A percentile compares a stretch with the other conserved stretches of the same genome.
Evolutionary conservation across 2,797 vertebrate species (phyloP).

Genomic region (Cyprinodon diabolis): DNA sequence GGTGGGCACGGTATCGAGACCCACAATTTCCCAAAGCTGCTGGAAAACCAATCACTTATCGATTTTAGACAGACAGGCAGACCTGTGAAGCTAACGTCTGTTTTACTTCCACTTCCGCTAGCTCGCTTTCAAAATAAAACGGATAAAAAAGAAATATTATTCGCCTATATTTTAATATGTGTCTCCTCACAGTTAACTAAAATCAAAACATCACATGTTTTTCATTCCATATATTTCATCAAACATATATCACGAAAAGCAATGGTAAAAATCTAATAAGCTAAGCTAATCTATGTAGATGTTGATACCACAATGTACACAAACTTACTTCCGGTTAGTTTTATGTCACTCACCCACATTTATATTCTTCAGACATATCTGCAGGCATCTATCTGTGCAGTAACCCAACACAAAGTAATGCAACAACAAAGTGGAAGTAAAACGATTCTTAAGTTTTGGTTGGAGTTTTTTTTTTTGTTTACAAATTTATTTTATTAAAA

Average conservation of each 20-base stretch:
- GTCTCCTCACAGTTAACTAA: background rate
- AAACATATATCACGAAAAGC: no score
- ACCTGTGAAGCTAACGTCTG: constrained; percentile 30
- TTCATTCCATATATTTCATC: background rate
- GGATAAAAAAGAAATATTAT: no score
- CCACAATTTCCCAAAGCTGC: constrained; percentile 48
- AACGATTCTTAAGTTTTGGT: no score
- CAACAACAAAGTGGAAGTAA: background rate
- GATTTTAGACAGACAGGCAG: constrained; percentile 57
- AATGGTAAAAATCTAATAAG: background rate
- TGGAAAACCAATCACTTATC: constrained; percentile 75
- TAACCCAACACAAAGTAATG: background rate
- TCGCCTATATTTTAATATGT: background rate
- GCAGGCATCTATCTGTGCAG: no score
- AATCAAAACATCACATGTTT: background rate
- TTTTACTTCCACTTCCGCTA: constrained; percentile 26
- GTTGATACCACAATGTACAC: background rate
- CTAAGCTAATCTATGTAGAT: no score
- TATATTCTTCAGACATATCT: constrained; percentile 6
- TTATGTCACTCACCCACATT: background rate
- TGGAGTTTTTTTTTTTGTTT: background rate
- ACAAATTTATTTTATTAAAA: background rate
- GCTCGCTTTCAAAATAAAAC: constrained; percentile 60
- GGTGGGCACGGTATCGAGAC: constrained; percentile 30
- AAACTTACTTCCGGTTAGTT: constrained; percentile 38